Conservation (phyloP, 2,113 vertebrate species). For the Atrichornis clamosus region DNA sequence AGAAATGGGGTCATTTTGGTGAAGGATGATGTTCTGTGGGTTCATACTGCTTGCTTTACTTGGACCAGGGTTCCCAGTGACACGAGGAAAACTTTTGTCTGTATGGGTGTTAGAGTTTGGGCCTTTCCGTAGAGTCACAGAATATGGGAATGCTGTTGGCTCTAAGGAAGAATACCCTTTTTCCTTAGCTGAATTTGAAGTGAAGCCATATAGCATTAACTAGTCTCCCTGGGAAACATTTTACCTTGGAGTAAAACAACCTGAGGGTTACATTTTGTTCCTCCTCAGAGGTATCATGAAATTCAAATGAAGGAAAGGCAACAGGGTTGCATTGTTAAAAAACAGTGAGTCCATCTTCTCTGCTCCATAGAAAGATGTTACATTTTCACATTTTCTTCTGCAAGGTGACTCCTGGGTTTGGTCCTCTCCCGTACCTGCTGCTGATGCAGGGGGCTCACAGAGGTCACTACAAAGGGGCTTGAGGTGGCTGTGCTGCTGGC, state of each 20-base stretch:
- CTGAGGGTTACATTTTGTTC: background rate
- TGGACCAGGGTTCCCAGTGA: background rate
- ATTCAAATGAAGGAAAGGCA: background rate
- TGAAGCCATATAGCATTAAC: background rate
- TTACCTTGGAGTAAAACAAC: background rate
- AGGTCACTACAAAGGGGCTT: background rate
- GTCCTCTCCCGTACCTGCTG: background rate
- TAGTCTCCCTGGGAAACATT: background rate
- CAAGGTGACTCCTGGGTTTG: background rate
- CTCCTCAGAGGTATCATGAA: background rate
- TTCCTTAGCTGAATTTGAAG: background rate
- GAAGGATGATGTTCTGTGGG: background rate
- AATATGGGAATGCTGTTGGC: background rate
- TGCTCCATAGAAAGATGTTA: background rate
- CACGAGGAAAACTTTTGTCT: background rate
- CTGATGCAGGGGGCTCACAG: background rate
- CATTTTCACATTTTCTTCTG: background rate
- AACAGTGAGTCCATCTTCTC: rapidly evolving
- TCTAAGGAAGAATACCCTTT: background rate
- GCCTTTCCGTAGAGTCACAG: background rate
- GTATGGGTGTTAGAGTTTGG: background rate
- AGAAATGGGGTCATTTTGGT: background rate
- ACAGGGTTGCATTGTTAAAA: background rate
- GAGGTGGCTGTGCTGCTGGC: background rate
- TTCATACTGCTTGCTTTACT: background rate